Base-by-base conservation (phyloP, 2,888 invertebrate genomes). In the Dynastes grantii region DNA sequence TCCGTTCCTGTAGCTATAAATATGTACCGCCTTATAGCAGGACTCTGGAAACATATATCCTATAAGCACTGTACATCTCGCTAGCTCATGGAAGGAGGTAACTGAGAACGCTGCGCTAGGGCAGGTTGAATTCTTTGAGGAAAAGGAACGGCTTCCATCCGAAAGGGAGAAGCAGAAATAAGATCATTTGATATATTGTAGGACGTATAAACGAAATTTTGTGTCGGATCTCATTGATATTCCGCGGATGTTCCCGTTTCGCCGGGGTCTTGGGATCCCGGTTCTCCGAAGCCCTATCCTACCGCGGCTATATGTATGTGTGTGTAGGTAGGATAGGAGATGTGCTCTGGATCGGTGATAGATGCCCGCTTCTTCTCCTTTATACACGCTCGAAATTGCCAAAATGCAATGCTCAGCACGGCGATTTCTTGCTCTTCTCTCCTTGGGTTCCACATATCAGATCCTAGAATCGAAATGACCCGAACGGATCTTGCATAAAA, bases 161-260 rank as follows among this genome's bases (percentile, higher is more conserved):
- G 65, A 65, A 63, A 27, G 40, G 73, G 49, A 73, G 73, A 73
- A 13, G 67, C 13, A 76, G 58, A 67, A 76, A 76, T 67, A 76
- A 67, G 73, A 71, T 78, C 78, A 78, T 65, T 63, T 78, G 78
- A 78, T 78, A 71, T 70, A 78, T 78, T 51, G 84, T 80, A 80
- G 51, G 81, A 80, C 81, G 82, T 83, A 84, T 83, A 84, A 85
- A 85, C 83, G 85, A 83, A 85, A 85, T 85, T 84, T 85, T 83
- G 83, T 84, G 83, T 84, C 83, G 83, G 81, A 80, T 76, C 84
- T 86, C 85, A 86, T 86, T 86, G 84, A 84, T 86, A 86, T 86
- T 86, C 86, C 82, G 81, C 22, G 40, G 58, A 73, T 58, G 73
- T 73, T 73, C 61, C 22, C 58, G 22, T 73, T 58, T 51, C 40